Conservation (phyloP, 1,140 invertebrate species). For the Pogonomyrmex barbatus region DNA sequence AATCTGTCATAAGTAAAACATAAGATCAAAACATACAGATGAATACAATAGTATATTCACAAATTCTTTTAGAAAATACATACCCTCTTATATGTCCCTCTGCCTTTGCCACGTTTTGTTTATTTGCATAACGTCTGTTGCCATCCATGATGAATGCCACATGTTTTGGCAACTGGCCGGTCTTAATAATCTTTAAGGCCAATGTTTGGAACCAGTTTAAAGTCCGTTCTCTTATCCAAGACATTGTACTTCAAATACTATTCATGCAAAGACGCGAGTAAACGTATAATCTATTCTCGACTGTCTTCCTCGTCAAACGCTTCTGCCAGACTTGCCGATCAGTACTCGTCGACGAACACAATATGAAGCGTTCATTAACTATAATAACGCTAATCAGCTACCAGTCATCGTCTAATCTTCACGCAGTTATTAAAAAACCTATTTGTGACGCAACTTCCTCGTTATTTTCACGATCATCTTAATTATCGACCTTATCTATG, state of each 20-base stretch:
- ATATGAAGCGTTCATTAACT: background rate
- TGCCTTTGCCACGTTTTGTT: constrained; percentile 91
- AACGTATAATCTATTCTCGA: background rate
- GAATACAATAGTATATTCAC: constrained; percentile 10
- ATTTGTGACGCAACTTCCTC: background rate
- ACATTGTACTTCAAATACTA: constrained; percentile 86
- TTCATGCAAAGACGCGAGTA: background rate
- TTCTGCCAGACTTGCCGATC: background rate
- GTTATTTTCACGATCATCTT: constrained; percentile 5
- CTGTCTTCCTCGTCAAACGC: background rate
- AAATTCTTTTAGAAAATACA: constrained; percentile 54
- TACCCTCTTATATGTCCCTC: constrained; percentile 96
- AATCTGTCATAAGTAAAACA: constrained; percentile 87
- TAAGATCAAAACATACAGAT: background rate
- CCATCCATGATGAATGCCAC: constrained; percentile 99
- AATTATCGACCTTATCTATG: constrained; percentile 12
- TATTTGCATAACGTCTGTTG: constrained; percentile 97
- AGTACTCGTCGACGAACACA: background rate
- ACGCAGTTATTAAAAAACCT: background rate
- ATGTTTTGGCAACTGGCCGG: constrained; percentile 95
- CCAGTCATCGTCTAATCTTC: constrained; percentile 48
- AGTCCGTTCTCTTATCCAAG: constrained; percentile 92
- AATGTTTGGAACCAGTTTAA: constrained; percentile 92
- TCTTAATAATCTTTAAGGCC: constrained; percentile 92
- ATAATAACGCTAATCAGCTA: constrained; percentile 12